Conservation (phyloP, 2,797 vertebrate genomes). For the Siniperca obscura region DNA sequence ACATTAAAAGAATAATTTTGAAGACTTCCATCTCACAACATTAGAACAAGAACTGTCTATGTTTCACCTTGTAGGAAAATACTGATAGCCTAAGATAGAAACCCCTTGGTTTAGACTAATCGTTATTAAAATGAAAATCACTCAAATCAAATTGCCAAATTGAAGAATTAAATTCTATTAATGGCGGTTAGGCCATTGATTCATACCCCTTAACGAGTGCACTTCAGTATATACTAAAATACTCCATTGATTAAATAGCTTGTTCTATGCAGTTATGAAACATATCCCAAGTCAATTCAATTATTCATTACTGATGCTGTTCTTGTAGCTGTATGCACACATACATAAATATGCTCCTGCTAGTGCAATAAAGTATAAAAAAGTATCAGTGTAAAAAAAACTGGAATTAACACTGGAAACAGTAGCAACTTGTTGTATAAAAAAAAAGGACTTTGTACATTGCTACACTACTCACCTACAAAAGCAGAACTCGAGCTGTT, state of each 20-base stretch:
- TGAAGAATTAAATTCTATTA: not conserved
- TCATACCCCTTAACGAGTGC: not conserved
- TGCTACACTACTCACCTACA: slow-evolving; percentile 87
- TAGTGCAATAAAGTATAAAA: not conserved
- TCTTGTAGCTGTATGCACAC: not conserved
- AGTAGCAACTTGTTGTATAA: not conserved
- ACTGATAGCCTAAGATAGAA: not conserved
- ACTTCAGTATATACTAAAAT: not conserved
- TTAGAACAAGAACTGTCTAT: not conserved
- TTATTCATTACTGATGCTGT: slow-evolving; percentile 1
- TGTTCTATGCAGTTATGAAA: not conserved
- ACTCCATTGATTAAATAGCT: not conserved
- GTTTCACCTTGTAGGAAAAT: not conserved
- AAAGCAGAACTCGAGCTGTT: slow-evolving; percentile 97
- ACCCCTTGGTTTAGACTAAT: not conserved
- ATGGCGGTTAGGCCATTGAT: not conserved
- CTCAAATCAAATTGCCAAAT: not conserved
- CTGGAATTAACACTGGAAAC: not conserved
- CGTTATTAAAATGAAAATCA: not conserved
- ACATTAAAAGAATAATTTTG: not conserved
- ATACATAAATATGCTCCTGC: not conserved
- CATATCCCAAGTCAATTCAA: not conserved
- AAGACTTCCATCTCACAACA: not conserved
- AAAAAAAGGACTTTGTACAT: not conserved
- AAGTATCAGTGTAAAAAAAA: not conserved